phyloP scores from a whole-genome alignment of 2,888 invertebrate species.

The Stenolophus ochropezus region DNA sequence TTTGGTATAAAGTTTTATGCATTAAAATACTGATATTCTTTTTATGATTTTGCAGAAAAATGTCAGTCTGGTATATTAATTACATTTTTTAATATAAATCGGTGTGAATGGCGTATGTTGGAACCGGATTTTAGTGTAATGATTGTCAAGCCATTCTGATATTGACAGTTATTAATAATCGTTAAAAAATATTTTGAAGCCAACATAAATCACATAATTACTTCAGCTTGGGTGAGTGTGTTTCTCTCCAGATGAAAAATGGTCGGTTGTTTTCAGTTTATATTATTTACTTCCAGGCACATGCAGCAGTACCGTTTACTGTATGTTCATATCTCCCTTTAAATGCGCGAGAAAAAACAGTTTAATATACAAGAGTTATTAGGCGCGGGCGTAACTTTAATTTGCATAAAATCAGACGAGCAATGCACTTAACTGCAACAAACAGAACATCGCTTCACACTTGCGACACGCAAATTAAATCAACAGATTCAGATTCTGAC shows the following conservation, averaged over 20 bases:
- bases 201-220: constrained; percentile 56
- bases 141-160: constrained; percentile 13
- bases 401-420: constrained; percentile 2
- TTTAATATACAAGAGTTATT: constrained; percentile 11
- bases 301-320: constrained; percentile 25
- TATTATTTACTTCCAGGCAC: constrained; percentile 53
- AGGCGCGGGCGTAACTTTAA: constrained; percentile 6
- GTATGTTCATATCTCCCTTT: constrained; percentile 11
- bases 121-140: neutral
- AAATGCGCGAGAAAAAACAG: constrained; percentile 7
- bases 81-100: neutral
- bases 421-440: neutral
- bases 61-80: too few species aligned
- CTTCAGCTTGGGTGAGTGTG: constrained; percentile 31
- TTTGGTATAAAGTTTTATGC: too few species aligned
- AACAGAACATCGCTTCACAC: neutral
- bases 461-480: too few species aligned
- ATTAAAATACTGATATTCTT: too few species aligned
- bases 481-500: too few species aligned
- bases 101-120: neutral
- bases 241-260: constrained; percentile 48
- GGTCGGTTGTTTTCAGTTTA: constrained; percentile 55
- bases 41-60: too few species aligned
- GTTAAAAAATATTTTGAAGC: constrained; percentile 48
- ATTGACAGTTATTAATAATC: constrained; percentile 54